Evolutionary conservation across 2,888 invertebrate genomes (phyloP), one percentile per base, ranked within the genome.

Genomic region (Plagodis dolabraria): DNA sequence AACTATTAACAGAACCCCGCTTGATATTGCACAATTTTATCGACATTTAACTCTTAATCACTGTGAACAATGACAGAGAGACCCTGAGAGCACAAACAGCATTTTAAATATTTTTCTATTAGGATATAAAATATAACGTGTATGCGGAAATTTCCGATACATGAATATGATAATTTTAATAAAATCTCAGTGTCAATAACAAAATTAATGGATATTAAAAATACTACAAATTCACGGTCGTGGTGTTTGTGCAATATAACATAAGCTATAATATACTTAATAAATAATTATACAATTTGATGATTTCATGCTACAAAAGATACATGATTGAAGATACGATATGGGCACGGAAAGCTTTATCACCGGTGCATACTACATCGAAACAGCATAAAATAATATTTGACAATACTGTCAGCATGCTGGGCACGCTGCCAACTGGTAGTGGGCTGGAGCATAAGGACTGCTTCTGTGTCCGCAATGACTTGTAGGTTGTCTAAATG

Each of bases 61-160:
- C 46, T 45, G 33, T 50, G 40, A 63, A 60, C 47, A 60, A 60
- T 63, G 50, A 48, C 42, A 52, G 11, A 49, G 35, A 50, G 60
- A 64, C 60, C 62, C 58, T 68, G 67, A 56, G 7, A 56, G 9
- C 47, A 47, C 9, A 40, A 52, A 48, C 38, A 53, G 40, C 35
- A 38, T 51, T 53, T 55, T 49, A 45, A 56, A 47, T 49, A 47
- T 48, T 35, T 57, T 59, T 53, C n/a, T 56, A 56, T 54, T 59
- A 66, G 9, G 64, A 67, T 56, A 64, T 61, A 62, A 62, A 63
- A 59, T 48, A 52, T 53, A 55, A 55, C 54, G 54, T 47, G 55
- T 48, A 66, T 63, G 60, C 74, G 79, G 76, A 77, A 71, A 75
- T 74, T 76, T 77, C 76, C 73, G 77, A 67, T 74, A 70, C 64